phyloP scores from a whole-genome alignment of 2,888 invertebrate genomes.

The Miltochrista miniata region DNA sequence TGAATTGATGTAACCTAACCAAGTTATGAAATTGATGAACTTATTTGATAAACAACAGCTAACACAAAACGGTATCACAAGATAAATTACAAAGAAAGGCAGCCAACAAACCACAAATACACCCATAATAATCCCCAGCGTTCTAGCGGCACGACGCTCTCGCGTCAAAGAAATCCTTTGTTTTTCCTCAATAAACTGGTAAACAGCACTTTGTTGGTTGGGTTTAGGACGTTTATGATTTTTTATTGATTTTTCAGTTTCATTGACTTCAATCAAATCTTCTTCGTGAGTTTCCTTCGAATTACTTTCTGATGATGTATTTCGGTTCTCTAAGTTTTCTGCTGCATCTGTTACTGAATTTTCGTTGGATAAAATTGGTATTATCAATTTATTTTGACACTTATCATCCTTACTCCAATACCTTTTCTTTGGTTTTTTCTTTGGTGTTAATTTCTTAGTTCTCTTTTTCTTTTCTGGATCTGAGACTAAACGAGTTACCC shows the following conservation, averaged over 20 bases:
- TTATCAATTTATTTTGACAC: constrained; percentile 73
- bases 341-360: constrained; percentile 72
- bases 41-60: constrained; percentile 91
- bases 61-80: constrained; percentile 94
- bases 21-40: constrained; percentile 94
- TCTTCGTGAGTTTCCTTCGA: constrained; percentile 76
- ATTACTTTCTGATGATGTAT: constrained; percentile 77
- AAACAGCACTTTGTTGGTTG: constrained; percentile 85
- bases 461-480: constrained; percentile 70
- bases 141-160: constrained; percentile 96
- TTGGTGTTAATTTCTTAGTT: constrained; percentile 61
- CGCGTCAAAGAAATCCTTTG: constrained; percentile 96
- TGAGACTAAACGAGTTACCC: constrained; percentile 60
- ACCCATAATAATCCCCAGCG: constrained; percentile 98
- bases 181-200: constrained; percentile 95
- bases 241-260: constrained; percentile 51
- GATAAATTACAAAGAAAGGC: constrained; percentile 98
- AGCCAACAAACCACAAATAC: constrained; percentile 99
- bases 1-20: constrained; percentile 96
- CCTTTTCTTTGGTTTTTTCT: constrained; percentile 80
- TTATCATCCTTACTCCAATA: constrained; percentile 81
- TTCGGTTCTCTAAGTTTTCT: constrained; percentile 66
- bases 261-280: constrained; percentile 60
- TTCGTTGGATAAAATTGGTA: constrained; percentile 74
- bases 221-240: constrained; percentile 56